phyloP scores from a whole-genome alignment of 1,140 invertebrate genomes.

The Yoshiicerus persimilis region DNA sequence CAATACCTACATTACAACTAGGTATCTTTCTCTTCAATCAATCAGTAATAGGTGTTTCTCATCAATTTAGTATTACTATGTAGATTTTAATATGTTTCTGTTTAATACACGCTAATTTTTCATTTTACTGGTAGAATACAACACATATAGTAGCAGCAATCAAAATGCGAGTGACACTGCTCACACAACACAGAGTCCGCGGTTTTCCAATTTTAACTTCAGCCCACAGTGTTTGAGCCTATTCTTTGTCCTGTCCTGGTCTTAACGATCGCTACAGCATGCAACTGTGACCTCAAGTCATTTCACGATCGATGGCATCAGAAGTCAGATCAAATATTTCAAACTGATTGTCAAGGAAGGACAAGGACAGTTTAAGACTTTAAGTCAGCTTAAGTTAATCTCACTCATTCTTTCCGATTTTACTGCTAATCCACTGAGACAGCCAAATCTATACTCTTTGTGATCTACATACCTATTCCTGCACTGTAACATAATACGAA shows the following conservation, averaged over 20 bases:
- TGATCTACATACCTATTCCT: neutral
- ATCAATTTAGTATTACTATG: neutral
- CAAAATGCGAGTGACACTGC: slow-evolving; percentile 5
- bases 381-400: neutral
- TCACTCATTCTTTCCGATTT: neutral
- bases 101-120: neutral
- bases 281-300: no score
- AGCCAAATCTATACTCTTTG: neutral
- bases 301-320: no score
- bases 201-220: neutral
- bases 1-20: neutral
- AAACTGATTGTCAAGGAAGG: neutral
- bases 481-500: neutral
- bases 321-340: neutral
- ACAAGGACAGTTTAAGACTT: neutral
- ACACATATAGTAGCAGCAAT: neutral
- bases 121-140: neutral
- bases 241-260: neutral
- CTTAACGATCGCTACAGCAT: neutral
- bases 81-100: neutral
- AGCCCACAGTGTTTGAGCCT: neutral
- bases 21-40: neutral
- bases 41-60: neutral
- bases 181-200: neutral
- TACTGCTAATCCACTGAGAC: neutral